Evolutionary conservation across 1,140 invertebrate genomes (phyloP).

Genomic region (Drosophila yakuba): DNA sequence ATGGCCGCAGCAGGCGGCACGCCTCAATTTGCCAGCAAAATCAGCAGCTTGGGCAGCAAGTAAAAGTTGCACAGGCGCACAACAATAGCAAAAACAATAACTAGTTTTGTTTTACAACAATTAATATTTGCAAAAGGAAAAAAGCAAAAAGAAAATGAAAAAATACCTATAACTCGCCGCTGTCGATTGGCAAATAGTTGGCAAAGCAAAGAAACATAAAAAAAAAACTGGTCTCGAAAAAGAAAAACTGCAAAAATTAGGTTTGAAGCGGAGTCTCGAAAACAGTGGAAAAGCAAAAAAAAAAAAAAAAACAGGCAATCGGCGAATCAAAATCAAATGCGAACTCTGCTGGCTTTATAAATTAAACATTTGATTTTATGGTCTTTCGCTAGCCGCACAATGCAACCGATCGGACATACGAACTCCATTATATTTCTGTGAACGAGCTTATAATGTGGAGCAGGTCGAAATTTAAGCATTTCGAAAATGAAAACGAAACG

Average conservation of each 20-base stretch:
- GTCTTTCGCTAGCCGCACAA: conserved; percentile 35
- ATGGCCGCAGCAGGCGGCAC: conserved; percentile 69
- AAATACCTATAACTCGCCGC: conserved; percentile 52
- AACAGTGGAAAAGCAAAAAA: conserved; percentile 60
- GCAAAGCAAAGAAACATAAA: conserved; percentile 38
- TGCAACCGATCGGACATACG: conserved; percentile 25
- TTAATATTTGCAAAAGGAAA: conserved; percentile 73
- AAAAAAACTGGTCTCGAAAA: conserved; percentile 75
- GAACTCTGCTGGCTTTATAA: conserved; percentile 46
- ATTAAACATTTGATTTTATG: conserved; percentile 62
- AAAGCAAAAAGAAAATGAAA: conserved; percentile 40
- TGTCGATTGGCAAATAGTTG: conserved; percentile 73
- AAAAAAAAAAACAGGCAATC: conserved; percentile 6
- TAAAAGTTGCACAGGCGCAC: conserved; percentile 70
- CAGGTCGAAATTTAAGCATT: conserved; percentile 22
- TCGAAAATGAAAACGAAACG: conserved; percentile 21
- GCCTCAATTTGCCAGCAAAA: conserved; percentile 66
- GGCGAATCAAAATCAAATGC: conserved; percentile 29
- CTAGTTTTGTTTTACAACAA: conserved; percentile 76
- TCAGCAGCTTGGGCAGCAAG: conserved; percentile 28
- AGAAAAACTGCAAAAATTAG: conserved; percentile 76
- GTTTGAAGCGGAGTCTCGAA: conserved; percentile 53
- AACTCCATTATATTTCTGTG: conserved; percentile 15
- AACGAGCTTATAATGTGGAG: conserved; percentile 27
- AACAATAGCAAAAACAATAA: conserved; percentile 67